These are phyloP conservation scores for Lasius platythorax DNA, from an alignment of 2,888 invertebrate species.

Conservation along the genomic window DNA sequence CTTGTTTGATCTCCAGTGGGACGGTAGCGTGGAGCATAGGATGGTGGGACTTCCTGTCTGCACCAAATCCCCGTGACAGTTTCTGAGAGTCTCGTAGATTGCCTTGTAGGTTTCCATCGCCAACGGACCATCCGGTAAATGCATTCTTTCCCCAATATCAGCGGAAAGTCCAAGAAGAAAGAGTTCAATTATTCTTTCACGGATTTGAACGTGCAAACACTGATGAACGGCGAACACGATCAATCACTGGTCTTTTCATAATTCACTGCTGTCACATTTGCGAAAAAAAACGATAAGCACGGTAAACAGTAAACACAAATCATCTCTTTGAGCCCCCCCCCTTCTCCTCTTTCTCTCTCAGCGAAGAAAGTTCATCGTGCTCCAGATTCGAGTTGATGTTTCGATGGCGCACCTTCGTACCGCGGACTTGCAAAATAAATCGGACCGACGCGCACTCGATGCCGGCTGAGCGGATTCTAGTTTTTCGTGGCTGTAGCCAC, in stretches of 20 bases:
- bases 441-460: slow-evolving; percentile 79
- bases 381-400: slow-evolving; percentile 20
- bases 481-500: slow-evolving; percentile 84
- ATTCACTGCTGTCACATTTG: slow-evolving; percentile 27
- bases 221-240: slow-evolving; percentile 8
- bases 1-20: slow-evolving; percentile 99
- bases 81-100: slow-evolving; percentile 93
- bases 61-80: slow-evolving; percentile 97
- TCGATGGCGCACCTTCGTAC: not conserved
- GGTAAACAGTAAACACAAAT: not conserved
- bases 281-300: not conserved
- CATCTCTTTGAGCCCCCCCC: not conserved
- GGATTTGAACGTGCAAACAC: slow-evolving; percentile 15
- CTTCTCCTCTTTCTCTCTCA: not conserved
- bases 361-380: not conserved
- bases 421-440: slow-evolving; percentile 39
- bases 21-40: slow-evolving; percentile 96
- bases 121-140: slow-evolving; percentile 89
- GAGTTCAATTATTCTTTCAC: not conserved
- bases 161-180: not conserved
- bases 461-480: slow-evolving; percentile 85
- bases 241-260: slow-evolving; percentile 9
- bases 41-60: slow-evolving; percentile 98
- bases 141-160: slow-evolving; percentile 86
- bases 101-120: slow-evolving; percentile 92